Conservation (phyloP, 1,140 invertebrate genomes). For the Melitaea cinxia region DNA sequence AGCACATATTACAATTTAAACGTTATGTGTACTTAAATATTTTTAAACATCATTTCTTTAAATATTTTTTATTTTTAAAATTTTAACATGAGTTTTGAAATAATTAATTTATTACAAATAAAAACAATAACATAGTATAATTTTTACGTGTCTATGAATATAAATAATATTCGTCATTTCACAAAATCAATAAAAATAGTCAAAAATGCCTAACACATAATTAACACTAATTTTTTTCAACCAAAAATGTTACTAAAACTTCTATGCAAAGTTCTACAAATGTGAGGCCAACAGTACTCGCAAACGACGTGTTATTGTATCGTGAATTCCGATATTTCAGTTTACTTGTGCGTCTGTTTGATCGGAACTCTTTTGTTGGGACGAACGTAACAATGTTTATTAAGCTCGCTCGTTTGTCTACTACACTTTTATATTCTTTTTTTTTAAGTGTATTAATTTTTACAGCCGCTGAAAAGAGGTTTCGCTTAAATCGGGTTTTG, state of each 20-base stretch:
- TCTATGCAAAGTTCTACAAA: not conserved
- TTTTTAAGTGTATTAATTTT: not conserved
- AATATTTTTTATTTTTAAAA: too few relatives aligned
- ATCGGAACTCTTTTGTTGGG: slow-evolving; percentile 4
- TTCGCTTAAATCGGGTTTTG: not conserved
- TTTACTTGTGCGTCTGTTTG: slow-evolving; percentile 3
- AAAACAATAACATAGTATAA: too few relatives aligned
- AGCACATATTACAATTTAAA: too few relatives aligned
- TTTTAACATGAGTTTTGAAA: too few relatives aligned
- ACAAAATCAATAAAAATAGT: too few relatives aligned
- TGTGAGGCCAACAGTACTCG: not conserved
- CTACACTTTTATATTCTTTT: not conserved
- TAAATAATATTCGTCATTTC: too few relatives aligned
- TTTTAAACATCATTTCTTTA: too few relatives aligned
- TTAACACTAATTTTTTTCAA: too few relatives aligned
- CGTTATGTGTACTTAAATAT: too few relatives aligned
- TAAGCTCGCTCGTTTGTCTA: not conserved
- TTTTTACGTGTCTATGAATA: too few relatives aligned
- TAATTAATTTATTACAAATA: too few relatives aligned
- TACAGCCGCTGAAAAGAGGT: not conserved
- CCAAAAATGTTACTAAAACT: not conserved
- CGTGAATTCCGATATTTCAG: slow-evolving; percentile 6
- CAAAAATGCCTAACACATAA: too few relatives aligned
- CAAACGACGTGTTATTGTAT: slow-evolving; percentile 4
- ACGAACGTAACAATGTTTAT: slow-evolving; percentile 2